These are phyloP conservation scores for Pseudopleuronectes americanus DNA, from an alignment of 2,797 vertebrate genomes.

Conservation along the genomic window DNA sequence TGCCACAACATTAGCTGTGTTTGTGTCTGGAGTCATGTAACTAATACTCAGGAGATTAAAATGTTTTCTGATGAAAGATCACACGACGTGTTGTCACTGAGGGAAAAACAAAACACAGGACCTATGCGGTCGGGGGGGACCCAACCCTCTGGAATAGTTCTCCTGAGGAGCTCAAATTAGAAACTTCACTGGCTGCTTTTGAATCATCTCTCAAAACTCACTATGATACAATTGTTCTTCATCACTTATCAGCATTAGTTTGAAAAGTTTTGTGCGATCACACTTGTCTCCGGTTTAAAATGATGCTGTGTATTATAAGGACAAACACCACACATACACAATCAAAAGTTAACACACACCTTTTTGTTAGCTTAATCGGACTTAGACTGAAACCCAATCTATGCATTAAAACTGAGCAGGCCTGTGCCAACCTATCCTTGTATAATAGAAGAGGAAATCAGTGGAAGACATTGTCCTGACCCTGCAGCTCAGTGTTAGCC, in stretches of 20 bases:
- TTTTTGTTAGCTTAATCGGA: constrained; percentile 15
- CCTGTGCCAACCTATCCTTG: constrained; percentile 33
- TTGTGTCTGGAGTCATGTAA: constrained; percentile 13
- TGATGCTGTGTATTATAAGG: background rate
- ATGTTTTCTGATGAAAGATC: constrained; percentile 15
- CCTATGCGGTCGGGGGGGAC: too few relatives aligned
- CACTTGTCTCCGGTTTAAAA: too few relatives aligned
- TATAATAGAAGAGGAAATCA: constrained; percentile 6
- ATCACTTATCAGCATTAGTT: too few relatives aligned
- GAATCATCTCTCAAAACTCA: too few relatives aligned
- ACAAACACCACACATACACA: background rate
- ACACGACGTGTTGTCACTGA: background rate
- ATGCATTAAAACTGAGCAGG: constrained; percentile 11
- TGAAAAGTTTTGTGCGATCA: too few relatives aligned
- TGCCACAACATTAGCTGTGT: background rate
- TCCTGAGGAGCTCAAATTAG: too few relatives aligned
- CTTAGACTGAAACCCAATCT: constrained; percentile 32
- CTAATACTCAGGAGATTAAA: constrained; percentile 11
- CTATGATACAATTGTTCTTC: too few relatives aligned
- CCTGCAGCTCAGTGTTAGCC: constrained; percentile 15
- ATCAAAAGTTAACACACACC: background rate
- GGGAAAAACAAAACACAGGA: constrained; percentile 6
- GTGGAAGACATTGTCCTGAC: constrained; percentile 15
- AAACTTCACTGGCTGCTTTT: too few relatives aligned
- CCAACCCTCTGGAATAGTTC: too few relatives aligned